Conservation (phyloP, 2,888 invertebrate species). For the Eurytoma adleriae region DNA sequence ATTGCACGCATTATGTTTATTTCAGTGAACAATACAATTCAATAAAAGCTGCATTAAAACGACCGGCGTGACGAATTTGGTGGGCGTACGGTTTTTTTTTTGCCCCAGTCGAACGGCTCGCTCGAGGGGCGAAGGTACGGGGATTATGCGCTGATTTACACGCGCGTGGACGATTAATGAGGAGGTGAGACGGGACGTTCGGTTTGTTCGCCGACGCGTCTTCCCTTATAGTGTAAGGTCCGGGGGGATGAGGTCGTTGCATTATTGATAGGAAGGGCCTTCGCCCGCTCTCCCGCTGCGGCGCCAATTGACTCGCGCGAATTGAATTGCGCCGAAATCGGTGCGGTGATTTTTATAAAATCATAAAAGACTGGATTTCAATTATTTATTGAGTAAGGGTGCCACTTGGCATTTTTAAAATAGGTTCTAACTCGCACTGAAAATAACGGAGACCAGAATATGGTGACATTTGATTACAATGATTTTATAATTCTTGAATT, state of each 20-base stretch:
- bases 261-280: conserved; percentile 13
- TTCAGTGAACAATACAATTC: background rate
- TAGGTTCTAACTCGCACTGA: too few species aligned
- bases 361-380: background rate
- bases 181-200: background rate
- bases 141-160: conserved; percentile 46
- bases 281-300: background rate
- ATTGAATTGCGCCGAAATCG: background rate
- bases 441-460: too few species aligned
- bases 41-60: conserved; percentile 37
- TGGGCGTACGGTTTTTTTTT: conserved; percentile 16
- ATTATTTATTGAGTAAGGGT: too few species aligned
- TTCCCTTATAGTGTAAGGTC: too few species aligned
- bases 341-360: background rate
- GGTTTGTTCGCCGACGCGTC: background rate
- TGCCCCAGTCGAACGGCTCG: background rate
- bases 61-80: conserved; percentile 27
- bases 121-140: conserved; percentile 24
- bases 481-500: too few species aligned
- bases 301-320: background rate
- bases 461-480: too few species aligned
- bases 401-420: too few species aligned
- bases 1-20: background rate
- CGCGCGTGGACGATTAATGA: conserved; percentile 33
- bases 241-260: conserved; percentile 22